Evolutionary conservation across 2,888 invertebrate species (phyloP).

Genomic region (Platypus cylindrus): DNA sequence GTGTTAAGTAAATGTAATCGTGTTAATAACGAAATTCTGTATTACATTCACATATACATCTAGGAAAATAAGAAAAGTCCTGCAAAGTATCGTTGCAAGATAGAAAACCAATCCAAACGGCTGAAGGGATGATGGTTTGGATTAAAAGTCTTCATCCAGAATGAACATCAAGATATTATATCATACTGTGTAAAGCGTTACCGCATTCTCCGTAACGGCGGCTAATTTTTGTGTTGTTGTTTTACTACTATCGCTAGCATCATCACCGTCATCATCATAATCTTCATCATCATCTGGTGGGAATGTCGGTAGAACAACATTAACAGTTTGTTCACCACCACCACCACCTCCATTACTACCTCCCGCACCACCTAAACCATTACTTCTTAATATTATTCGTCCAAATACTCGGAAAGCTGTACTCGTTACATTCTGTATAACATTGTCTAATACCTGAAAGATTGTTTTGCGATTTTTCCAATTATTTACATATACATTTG

Average conservation of each 20-base stretch:
- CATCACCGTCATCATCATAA: constrained; percentile 37
- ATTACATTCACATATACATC: too few species aligned
- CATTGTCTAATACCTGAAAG: constrained; percentile 60
- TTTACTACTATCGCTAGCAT: constrained; percentile 7
- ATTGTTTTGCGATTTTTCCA: too few species aligned
- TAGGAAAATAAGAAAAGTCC: constrained; percentile 6
- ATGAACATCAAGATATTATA: constrained; percentile 11
- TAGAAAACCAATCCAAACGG: too few species aligned
- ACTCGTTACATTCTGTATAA: constrained; percentile 61
- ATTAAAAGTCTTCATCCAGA: constrained; percentile 5
- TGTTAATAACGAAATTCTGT: too few species aligned
- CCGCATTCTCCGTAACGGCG: constrained; percentile 10
- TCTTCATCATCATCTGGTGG: constrained; percentile 54
- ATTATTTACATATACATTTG: too few species aligned
- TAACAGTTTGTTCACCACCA: constrained; percentile 42
- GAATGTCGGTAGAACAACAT: constrained; percentile 53
- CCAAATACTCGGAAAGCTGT: constrained; percentile 64
- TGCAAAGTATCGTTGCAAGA: constrained; percentile 13
- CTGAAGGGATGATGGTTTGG: constrained; percentile 2
- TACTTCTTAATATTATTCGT: constrained; percentile 51
- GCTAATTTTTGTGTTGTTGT: constrained; percentile 6
- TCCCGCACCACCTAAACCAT: constrained; percentile 41
- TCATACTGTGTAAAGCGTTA: constrained; percentile 24
- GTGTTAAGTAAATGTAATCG: too few species aligned
- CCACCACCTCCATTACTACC: constrained; percentile 32